Evolutionary conservation across 2,113 vertebrate genomes (phyloP), one percentile per base, ranked within the genome.

Genomic region (Neopipo cinnamomea): DNA sequence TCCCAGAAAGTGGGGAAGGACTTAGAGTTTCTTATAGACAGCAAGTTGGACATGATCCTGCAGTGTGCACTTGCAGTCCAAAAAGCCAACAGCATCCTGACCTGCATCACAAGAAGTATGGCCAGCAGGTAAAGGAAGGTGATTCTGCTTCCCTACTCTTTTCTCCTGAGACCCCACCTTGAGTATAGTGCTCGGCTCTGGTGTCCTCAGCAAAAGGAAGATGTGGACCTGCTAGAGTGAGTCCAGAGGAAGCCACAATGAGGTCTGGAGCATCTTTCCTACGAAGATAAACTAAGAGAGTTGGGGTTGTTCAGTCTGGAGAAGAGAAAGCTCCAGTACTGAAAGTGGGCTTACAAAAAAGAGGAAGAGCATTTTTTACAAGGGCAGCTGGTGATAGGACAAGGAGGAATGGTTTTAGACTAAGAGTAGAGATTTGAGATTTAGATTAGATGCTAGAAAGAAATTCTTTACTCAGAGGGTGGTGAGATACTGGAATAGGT

Each of bases 21-120:
- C 11, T 53, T 28, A 33, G 22, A 22, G 8, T 11, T 46, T 53
- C 47, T 33, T 8, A 22, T 18, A 33, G 11, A 63, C 3, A 7
- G 73, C 46, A 53, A 65, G 1, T 28, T 55, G 33, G 28, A 23
- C 9, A 28, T 27, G 28, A 74, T 18, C 22, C 22, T 46, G 5
- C 22, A 33, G 11, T 9, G 23, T 47, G 12, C 12, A 4, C 12
- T 28, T 47, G 22, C 39, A 55, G 27, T 14, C 41, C 49, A 65
- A 58, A 33, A 46, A 3, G 9, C 22, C 14, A 33, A 5, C 17
- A 28, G 27, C 33, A 47, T 28, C 15, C 30, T 41, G 59, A 30
- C 30, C 24, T 56, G n/a, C 6, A n/a, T 20, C 24, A 41, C 15
- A 47, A 39, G 33, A 6, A n/a, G 6, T 0, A 0, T 24, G 15